Conservation (phyloP, 1,140 invertebrate genomes). For the Chelonus insularis region DNA sequence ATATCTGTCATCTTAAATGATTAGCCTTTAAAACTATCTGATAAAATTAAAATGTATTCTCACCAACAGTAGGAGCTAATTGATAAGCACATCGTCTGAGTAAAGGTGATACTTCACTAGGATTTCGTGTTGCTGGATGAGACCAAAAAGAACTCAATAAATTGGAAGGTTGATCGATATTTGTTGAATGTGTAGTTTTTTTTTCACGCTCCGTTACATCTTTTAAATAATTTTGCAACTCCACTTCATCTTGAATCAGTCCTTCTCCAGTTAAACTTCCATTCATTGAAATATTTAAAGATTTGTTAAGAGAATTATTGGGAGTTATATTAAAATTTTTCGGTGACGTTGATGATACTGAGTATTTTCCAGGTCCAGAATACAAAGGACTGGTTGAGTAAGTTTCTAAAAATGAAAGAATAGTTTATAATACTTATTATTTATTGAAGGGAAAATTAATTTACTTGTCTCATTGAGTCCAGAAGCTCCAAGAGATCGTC, state of each 20-base stretch:
- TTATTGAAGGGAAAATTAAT: too few species aligned
- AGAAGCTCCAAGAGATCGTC: constrained; percentile 40
- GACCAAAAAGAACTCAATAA: constrained; percentile 63
- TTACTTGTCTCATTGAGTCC: constrained; percentile 45
- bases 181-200: constrained; percentile 41
- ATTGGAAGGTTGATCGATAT: constrained; percentile 51
- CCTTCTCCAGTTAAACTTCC: constrained; percentile 45
- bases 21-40: too few species aligned
- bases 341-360: constrained; percentile 31
- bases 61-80: constrained; percentile 61
- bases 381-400: constrained; percentile 43
- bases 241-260: constrained; percentile 47
- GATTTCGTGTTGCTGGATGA: constrained; percentile 60
- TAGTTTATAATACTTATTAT: too few species aligned
- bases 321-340: constrained; percentile 37
- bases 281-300: constrained; percentile 43
- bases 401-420: constrained; percentile 34
- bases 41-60: too few species aligned
- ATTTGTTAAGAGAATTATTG: constrained; percentile 45
- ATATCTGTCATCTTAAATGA: too few species aligned
- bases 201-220: constrained; percentile 40
- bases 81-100: constrained; percentile 62
- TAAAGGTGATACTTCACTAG: constrained; percentile 61
- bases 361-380: constrained; percentile 34
- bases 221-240: constrained; percentile 48